Evolutionary conservation across 2,113 vertebrate species (phyloP), one percentile per base, ranked within the genome.

Genomic region (Pterocles burchelli): DNA sequence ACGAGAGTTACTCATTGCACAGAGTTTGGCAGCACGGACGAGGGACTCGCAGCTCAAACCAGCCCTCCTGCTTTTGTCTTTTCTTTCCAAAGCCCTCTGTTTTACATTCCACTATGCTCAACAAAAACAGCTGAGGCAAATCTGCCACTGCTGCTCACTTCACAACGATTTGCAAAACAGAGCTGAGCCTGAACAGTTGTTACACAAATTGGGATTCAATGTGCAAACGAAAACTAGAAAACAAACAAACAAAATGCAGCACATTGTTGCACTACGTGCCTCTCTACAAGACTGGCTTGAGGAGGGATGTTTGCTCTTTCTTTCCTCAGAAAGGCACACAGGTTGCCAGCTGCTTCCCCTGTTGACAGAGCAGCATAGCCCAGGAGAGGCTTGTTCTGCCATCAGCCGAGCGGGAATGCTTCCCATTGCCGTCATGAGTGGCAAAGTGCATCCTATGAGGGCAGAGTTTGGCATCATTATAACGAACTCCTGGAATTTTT

Each of bases 61-160:
- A 0, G 28, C 38, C 18, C 78, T 77, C 46, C 46, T 0, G 0
- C 66, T 82, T 82, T 75, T 52, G 13, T 36, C 58, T 93, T 49
- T 67, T 66, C 66, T 80, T 45, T 83, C 33, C 75, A 48, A 83
- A 90, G 10, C 36, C 34, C 72, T 46, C 73, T 85, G 46, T 17
- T 89, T 82, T 58, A 5, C 55, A 85, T 83, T 96, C 66, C 62
- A 15, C 51, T 34, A 25, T 0, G 8, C 67, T 70, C 71, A 83
- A 72, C 28, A 85, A 63, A 94, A 90, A 57, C 57, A 82, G 82
- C 74, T 63, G 91, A 96, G 82, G 62, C 73, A 90, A 91, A 85
- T 95, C 93, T 94, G 89, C 93, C 24, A 20, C 62, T 88, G 81
- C 93, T 96, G 88, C 90, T 96, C 91, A 90, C 71, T 91, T 96